Conservation (phyloP, 2,797 vertebrate species). For the Cygnus olor region DNA sequence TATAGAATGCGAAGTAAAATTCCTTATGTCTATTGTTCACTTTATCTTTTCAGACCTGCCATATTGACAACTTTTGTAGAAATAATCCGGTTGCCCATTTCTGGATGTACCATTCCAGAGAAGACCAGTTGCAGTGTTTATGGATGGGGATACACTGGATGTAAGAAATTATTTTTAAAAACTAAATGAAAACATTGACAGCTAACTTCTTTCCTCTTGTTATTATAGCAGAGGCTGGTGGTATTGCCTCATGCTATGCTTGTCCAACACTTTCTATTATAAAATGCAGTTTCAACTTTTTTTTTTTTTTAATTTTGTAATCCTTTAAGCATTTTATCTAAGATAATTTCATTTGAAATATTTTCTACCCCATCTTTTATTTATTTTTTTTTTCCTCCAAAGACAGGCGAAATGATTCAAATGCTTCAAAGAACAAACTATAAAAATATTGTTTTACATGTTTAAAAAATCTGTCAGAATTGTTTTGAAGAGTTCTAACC, state of each 20-base stretch:
- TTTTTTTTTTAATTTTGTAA: neutral
- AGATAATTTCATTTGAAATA: neutral
- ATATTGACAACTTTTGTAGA: slow-evolving; percentile 88
- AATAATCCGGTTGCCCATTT: slow-evolving; percentile 90
- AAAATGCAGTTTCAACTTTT: neutral
- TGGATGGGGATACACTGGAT: slow-evolving; percentile 98
- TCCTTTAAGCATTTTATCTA: neutral
- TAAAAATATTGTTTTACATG: neutral
- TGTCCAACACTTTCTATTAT: neutral
- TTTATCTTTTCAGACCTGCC: slow-evolving; percentile 83
- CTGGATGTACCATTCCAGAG: slow-evolving; percentile 93
- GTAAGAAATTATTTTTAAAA: slow-evolving; percentile 81
- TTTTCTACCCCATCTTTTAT: neutral
- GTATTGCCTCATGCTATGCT: neutral
- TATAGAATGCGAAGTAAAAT: neutral
- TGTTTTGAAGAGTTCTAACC: neutral
- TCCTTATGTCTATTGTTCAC: neutral
- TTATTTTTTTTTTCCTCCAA: neutral
- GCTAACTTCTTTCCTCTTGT: slow-evolving; percentile 45
- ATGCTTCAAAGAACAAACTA: neutral
- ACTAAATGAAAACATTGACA: slow-evolving; percentile 45
- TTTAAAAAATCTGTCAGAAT: neutral
- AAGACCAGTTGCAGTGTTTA: slow-evolving; percentile 92
- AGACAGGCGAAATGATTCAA: neutral
- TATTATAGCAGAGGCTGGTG: slow-evolving; percentile 55